These are phyloP conservation scores for Ptilorrhoa leucosticta DNA, from an alignment of 2,113 vertebrate genomes.

Conservation along the genomic window DNA sequence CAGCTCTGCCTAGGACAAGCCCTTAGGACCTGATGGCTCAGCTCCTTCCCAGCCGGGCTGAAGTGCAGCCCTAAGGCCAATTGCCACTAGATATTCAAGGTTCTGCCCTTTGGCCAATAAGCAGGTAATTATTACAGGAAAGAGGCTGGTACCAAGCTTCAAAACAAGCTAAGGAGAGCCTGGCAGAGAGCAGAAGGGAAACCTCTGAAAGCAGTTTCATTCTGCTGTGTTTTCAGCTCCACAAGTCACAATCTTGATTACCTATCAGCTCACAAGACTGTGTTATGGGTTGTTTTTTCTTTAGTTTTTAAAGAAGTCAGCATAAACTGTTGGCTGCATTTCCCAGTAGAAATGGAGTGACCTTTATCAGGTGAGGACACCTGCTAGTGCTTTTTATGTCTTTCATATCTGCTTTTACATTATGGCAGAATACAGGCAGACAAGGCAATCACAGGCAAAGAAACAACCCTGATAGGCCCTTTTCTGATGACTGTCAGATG, in stretches of 20 bases:
- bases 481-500: neutral
- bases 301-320: neutral
- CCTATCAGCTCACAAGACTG: neutral
- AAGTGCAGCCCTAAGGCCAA: neutral
- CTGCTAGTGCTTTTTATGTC: neutral
- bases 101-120: constrained; percentile 5
- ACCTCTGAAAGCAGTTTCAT: neutral
- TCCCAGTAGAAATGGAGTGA: neutral
- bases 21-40: neutral
- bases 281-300: fast-evolving
- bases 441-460: neutral
- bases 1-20: neutral
- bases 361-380: neutral
- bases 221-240: neutral
- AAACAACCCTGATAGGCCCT: neutral
- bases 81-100: neutral
- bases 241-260: neutral
- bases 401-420: neutral
- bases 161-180: neutral
- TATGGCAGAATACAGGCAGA: neutral
- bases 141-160: neutral
- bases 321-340: neutral
- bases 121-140: neutral
- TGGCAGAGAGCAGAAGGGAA: neutral
- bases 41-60: neutral